Evolutionary conservation across 2,888 invertebrate genomes (phyloP), one percentile per base, ranked within the genome.

Genomic region (Sarcophaga carnaria): DNA sequence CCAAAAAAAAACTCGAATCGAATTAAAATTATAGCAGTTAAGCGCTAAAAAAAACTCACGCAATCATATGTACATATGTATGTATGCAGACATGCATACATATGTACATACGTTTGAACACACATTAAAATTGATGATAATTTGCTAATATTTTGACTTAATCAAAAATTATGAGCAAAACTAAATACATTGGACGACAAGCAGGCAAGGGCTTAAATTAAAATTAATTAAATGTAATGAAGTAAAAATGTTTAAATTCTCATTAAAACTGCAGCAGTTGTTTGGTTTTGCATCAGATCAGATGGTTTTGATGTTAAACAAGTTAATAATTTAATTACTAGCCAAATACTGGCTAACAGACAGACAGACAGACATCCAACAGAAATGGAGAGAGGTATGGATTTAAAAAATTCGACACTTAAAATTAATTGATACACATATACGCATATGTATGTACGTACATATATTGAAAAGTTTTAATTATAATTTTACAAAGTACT

Each of bases 151-250:
- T 67, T 86, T 79, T 67, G 22, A 80, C 80, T 83, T 83, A 82
- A 86, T 86, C 82, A 82, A 79, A 82, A 79, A 22, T 86, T 82
- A 82, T 86, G 70, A 76, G 54, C 64, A 3, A 54, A 77, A 72
- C 54, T 67, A 71, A 79, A 79, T 70, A 25, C 70, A 66, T 25
- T 71, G n/a, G 76, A 59, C 76, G 76, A 59, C 76, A 76, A 37
- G 6, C 14, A 49, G 49, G 12, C 54, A 14, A 54, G 64, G 72
- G 27, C 37, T 75, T 80, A 63, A 79, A 82, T 79, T 82, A 82
- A 37, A 37, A 79, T 86, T 80, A 82, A 79, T 82, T 80, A 82
- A 80, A 67, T 63, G 45, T 83, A 86, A 83, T 79, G 54, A 76
- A 86, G 62, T 69, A 49, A 80, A 66, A 60, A 62, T 72, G 11